A percentile compares a stretch with the other conserved stretches of the same genome.
Conservation (phyloP, 2,888 invertebrate species). For the Macrophya alboannulata region DNA sequence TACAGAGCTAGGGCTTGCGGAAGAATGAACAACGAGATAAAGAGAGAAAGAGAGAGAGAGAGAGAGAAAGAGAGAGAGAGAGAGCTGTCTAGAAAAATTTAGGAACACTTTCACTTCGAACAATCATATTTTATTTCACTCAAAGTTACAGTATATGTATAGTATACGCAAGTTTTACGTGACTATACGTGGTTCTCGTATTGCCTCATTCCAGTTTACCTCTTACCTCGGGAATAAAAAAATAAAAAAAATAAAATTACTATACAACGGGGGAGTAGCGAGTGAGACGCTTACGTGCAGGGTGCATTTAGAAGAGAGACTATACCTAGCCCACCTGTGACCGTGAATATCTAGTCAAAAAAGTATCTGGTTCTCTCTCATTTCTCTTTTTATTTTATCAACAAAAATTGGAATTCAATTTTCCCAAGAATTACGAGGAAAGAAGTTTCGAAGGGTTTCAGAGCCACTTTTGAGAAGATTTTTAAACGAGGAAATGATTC, state of each 20-base stretch:
- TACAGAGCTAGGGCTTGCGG: background rate
- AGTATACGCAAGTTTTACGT: background rate
- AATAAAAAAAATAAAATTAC: background rate
- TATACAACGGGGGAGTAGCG: background rate
- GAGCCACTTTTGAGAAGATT: too few relatives aligned
- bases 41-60: too few relatives aligned
- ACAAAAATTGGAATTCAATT: background rate
- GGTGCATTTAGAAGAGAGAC: background rate
- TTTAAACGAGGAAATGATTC: background rate
- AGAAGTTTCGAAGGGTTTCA: background rate
- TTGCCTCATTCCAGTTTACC: background rate
- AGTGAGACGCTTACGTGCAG: background rate
- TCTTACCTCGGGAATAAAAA: conserved; percentile 12
- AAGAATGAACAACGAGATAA: background rate
- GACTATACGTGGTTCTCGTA: background rate
- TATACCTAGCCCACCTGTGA: background rate
- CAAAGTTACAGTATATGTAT: background rate
- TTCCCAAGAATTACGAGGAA: background rate
- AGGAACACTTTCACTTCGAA: conserved; percentile 33
- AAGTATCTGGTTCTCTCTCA: background rate
- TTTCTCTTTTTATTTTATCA: background rate
- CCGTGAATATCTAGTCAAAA: background rate
- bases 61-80: background rate
- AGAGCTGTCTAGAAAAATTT: conserved; percentile 1
- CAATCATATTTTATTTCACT: conserved; percentile 49